Base-by-base conservation (phyloP, 2,113 vertebrate genomes). In the Rhodinocichla rosea region DNA sequence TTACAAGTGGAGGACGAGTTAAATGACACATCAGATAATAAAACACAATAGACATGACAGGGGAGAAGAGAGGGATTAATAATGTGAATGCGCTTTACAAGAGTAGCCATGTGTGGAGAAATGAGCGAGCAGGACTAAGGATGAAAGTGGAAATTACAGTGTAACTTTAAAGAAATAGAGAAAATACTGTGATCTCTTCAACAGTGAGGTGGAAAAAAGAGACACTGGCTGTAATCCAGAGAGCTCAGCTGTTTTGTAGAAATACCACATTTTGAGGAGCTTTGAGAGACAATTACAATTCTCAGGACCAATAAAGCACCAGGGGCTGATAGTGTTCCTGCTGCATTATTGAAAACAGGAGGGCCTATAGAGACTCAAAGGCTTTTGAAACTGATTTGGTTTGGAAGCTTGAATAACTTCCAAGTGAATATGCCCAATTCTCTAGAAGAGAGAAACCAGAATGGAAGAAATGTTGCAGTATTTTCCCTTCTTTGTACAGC, bases 301-400 rank as follows among this genome's bases (percentile, higher is more conserved):
- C 93, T 95, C 57, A 76, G 89, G 83, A 92, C 89, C 87, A 95
- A 92, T 95, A 95, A 95, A 95, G 81, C 91, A 96, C 87, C 95
- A 95, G 89, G 65, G 83, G 92, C 91, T 9, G 65, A 94, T 91
- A 71, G 83, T 76, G 73, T 95, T 96, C 68, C 91, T 97, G 92
- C 77, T 89, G 80, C 60, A 87, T 91, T 97, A 97, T 96, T 97
- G 89, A 60, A 97, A 97, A 87, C 95, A 96, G 89, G 47, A 95
- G 89, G 76, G 47, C 37, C 83, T 95, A 87, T 77, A 82, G 0
- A 1, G 64, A 60, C 83, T 87, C 69, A 87, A 50, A 95, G 69
- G n/a, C 89, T 82, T 92, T 37, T 67, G 40, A 91, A 94, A 82
- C 83, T 95, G 94, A 92, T 94, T 96, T 91, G 70, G 62, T 92